phyloP scores from a whole-genome alignment of 92 coral and sea anemone genomes.

The Porites evermanni region DNA sequence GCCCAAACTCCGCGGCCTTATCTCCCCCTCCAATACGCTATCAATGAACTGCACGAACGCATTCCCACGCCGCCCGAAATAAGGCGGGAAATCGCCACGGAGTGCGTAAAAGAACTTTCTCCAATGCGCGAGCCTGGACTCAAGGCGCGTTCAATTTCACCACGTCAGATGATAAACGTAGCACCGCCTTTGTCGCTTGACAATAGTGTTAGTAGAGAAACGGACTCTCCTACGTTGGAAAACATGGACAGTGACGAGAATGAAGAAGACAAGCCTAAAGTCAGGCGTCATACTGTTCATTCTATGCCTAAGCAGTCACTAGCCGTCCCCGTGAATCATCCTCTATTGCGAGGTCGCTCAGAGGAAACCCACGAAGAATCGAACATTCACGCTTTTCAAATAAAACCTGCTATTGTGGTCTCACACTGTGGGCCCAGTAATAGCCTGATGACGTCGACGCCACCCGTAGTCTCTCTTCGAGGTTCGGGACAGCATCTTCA shows the following conservation, averaged over 20 bases:
- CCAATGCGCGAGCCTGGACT: slow-evolving; percentile 81
- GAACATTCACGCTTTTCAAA: slow-evolving; percentile 1
- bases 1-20: slow-evolving; percentile 77
- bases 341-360: slow-evolving; percentile 57
- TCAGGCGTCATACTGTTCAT: slow-evolving; percentile 92
- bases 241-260: slow-evolving; percentile 72
- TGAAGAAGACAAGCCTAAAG: slow-evolving; percentile 70
- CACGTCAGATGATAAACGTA: slow-evolving; percentile 64
- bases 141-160: slow-evolving; percentile 69
- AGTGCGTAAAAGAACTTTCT: slow-evolving; percentile 87
- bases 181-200: slow-evolving; percentile 70
- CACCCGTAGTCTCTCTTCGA: slow-evolving; percentile 26
- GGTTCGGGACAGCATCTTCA: slow-evolving; percentile 60
- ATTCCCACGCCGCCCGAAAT: slow-evolving; percentile 98
- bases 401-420: slow-evolving; percentile 81
- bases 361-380: slow-evolving; percentile 63
- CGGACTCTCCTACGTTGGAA: slow-evolving; percentile 26
- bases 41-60: slow-evolving; percentile 89
- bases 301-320: slow-evolving; percentile 79
- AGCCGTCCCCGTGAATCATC: slow-evolving; percentile 76
- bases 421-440: slow-evolving; percentile 70
- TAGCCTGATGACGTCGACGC: slow-evolving; percentile 39
- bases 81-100: slow-evolving; percentile 93
- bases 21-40: slow-evolving; percentile 88
- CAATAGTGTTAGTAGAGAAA: slow-evolving; percentile 63